These are phyloP conservation scores for Melitaea athalia DNA, from an alignment of 2,888 invertebrate genomes.

Conservation along the genomic window DNA sequence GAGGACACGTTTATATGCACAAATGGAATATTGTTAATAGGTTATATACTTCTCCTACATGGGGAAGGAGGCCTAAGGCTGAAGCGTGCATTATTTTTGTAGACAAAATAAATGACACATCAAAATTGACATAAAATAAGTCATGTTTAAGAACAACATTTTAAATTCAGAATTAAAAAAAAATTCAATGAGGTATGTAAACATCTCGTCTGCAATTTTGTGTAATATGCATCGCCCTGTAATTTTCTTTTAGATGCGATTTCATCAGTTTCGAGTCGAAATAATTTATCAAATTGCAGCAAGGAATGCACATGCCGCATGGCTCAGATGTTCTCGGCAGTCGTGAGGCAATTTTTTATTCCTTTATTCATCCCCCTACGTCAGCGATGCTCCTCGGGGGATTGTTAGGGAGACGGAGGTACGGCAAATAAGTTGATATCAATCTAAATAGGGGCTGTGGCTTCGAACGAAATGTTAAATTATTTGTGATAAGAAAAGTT, in stretches of 20 bases:
- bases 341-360: conserved; percentile 72
- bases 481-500: conserved; percentile 32
- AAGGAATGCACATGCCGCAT: conserved; percentile 69
- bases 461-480: conserved; percentile 40
- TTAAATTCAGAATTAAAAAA: conserved; percentile 6
- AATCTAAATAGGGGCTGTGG: conserved; percentile 54
- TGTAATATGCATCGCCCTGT: conserved; percentile 18
- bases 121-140: no score
- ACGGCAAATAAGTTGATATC: conserved; percentile 43
- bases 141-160: neutral
- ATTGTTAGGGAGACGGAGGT: conserved; percentile 54
- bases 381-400: conserved; percentile 67
- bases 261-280: conserved; percentile 67
- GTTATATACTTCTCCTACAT: no score
- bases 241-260: conserved; percentile 50
- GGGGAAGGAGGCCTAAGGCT: no score
- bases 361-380: conserved; percentile 52
- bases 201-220: conserved; percentile 9
- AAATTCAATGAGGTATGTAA: neutral
- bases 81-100: no score
- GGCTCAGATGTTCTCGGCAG: conserved; percentile 67
- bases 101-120: no score
- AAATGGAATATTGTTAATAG: no score
- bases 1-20: no score
- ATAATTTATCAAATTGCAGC: conserved; percentile 77